phyloP scores from a whole-genome alignment of 2,888 invertebrate species.

The Sympetrum striolatum region DNA sequence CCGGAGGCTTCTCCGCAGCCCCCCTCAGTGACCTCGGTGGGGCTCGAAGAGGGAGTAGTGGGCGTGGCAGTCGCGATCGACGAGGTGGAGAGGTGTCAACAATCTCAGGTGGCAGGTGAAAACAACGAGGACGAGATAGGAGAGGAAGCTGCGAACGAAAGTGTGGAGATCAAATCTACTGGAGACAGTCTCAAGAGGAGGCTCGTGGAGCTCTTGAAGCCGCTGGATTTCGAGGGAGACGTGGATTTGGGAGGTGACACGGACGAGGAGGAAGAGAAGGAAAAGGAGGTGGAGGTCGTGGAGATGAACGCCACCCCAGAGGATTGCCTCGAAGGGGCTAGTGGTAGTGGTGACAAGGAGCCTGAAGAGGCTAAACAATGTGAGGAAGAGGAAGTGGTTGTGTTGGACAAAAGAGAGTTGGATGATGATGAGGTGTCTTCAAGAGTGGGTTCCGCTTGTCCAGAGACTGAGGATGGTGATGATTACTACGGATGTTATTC shows the following conservation, averaged over 20 bases:
- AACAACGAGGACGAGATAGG: not conserved
- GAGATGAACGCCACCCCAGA: not conserved
- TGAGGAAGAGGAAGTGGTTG: not conserved
- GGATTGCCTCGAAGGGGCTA: not conserved
- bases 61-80: not conserved
- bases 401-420: not conserved
- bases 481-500: constrained; percentile 14
- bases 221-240: not conserved
- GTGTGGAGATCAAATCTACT: not conserved
- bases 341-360: not conserved
- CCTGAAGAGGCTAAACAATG: not conserved
- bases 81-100: not conserved
- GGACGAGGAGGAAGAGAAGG: not conserved
- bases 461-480: not conserved
- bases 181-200: constrained; percentile 23
- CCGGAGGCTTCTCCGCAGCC: not conserved
- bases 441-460: not conserved
- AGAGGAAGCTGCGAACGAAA: not conserved
- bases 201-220: not conserved
- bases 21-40: not conserved
- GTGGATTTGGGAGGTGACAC: not conserved
- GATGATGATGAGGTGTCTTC: not conserved
- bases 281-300: not conserved
- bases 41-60: not conserved
- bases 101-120: not conserved